phyloP scores from a whole-genome alignment of 2,113 vertebrate species.

The Actenoides hombroni region DNA sequence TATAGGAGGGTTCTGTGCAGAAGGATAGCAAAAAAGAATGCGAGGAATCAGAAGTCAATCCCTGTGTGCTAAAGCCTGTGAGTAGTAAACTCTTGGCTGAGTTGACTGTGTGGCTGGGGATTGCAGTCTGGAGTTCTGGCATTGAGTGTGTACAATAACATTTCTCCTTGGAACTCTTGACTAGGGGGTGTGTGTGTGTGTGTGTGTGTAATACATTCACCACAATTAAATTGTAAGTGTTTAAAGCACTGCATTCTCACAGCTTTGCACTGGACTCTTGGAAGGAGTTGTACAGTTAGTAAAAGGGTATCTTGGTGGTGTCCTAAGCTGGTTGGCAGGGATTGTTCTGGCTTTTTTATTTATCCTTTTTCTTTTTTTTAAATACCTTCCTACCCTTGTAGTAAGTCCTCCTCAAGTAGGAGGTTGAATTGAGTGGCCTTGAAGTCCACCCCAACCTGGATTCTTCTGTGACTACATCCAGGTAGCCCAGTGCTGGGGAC shows the following conservation, averaged over 20 bases:
- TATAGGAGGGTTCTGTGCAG: background rate
- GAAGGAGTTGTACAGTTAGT: background rate
- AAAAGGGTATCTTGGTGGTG: background rate
- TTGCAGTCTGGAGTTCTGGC: constrained; percentile 13
- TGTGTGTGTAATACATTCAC: background rate
- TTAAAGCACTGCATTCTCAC: background rate
- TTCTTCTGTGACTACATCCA: background rate
- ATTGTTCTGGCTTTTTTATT: too few relatives aligned
- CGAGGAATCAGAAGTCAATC: constrained; percentile 38
- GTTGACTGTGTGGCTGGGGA: background rate
- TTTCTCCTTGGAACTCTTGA: background rate
- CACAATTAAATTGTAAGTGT: accelerated
- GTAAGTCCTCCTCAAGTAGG: background rate
- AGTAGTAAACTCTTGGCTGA: constrained; percentile 7
- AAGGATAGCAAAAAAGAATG: constrained; percentile 31
- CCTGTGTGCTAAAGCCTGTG: background rate
- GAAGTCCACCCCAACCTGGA: background rate
- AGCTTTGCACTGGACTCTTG: background rate
- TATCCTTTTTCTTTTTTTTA: background rate
- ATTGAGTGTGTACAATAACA: background rate
- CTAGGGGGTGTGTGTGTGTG: too few relatives aligned
- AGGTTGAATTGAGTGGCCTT: background rate
- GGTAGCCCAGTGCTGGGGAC: background rate
- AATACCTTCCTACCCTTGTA: background rate
- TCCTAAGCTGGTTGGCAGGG: background rate